Evolutionary conservation across 2,113 vertebrate species (phyloP), one percentile per base, ranked within the genome.

Genomic region (Sardina pilchardus): DNA sequence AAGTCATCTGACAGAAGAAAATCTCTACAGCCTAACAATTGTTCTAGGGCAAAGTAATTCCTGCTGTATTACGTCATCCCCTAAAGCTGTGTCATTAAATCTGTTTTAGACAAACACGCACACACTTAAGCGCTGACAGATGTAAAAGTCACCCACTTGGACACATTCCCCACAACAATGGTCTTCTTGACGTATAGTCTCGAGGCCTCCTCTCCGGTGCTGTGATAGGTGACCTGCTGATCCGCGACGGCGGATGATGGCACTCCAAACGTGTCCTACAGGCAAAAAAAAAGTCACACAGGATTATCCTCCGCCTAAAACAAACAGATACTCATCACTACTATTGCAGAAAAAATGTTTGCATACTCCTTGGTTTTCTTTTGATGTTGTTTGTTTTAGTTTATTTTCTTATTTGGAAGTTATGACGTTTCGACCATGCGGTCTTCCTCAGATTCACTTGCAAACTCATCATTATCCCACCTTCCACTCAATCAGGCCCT

Each of bases 121-220:
- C 19, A n/a, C n/a, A 67, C n/a, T 2, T 34, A 26, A 9, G 63
- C 16, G 63, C 10, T 71, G 63, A 71, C 26, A 71, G 63, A 71
- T 71, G 26, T 10, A n/a, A 19, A 56, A 2, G 36, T 83, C 14
- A 87, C 92, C 85, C 93, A 99, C 98, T 98, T 99, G 87, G 98
- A 99, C 67, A 99, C 98, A 44, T 99, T 99, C 89, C 98, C 98
- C 86, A 99, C 97, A 80, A 99, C 97, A 87, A 99, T 99, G 8
- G 97, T 99, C 96, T 99, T 99, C 96, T 99, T 99, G 86, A 96
- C 94, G 90, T 97, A 99, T 47, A 99, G 97, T 47, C 97, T 95
- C 36, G 97, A 98, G 42, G 97, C 95, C 86, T 99, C 98, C 16
- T 97, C 97, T 85, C 94, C 96, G 24, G 94, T 93, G 1, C 93